phyloP scores from a whole-genome alignment of 2,113 vertebrate genomes.

The Miniopterus natalensis region DNA sequence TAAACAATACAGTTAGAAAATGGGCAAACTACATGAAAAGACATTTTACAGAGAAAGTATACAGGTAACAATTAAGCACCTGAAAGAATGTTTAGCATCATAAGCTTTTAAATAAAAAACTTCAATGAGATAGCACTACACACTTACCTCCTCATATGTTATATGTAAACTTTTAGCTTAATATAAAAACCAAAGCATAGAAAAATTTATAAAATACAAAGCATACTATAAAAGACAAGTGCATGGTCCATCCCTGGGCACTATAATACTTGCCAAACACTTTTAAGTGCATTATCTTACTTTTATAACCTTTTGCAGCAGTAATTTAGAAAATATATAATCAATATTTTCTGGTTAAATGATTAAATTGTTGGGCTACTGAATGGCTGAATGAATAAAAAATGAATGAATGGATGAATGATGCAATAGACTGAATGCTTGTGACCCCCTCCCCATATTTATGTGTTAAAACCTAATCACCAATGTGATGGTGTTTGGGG shows the following conservation, averaged over 20 bases:
- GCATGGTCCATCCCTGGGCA: background rate
- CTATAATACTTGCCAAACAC: background rate
- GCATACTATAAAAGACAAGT: background rate
- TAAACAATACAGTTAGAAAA: background rate
- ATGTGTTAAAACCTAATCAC: background rate
- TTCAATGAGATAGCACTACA: background rate
- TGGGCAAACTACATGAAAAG: background rate
- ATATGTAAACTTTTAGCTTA: background rate
- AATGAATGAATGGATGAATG: background rate
- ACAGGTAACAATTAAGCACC: background rate
- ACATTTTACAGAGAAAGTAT: background rate
- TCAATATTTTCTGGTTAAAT: constrained; percentile 31
- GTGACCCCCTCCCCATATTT: background rate
- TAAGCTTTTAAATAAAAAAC: constrained; percentile 6
- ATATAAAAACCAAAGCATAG: background rate
- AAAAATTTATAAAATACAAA: background rate
- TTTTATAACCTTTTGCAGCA: background rate
- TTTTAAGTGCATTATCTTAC: background rate
- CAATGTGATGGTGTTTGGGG: background rate
- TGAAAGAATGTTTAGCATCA: background rate
- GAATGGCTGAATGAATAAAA: background rate
- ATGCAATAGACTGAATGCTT: background rate
- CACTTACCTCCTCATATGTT: background rate
- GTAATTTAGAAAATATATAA: background rate
- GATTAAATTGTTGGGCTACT: background rate